Evolutionary conservation across 1,140 invertebrate species (phyloP).

Genomic region (Zaprionus nigranus): DNA sequence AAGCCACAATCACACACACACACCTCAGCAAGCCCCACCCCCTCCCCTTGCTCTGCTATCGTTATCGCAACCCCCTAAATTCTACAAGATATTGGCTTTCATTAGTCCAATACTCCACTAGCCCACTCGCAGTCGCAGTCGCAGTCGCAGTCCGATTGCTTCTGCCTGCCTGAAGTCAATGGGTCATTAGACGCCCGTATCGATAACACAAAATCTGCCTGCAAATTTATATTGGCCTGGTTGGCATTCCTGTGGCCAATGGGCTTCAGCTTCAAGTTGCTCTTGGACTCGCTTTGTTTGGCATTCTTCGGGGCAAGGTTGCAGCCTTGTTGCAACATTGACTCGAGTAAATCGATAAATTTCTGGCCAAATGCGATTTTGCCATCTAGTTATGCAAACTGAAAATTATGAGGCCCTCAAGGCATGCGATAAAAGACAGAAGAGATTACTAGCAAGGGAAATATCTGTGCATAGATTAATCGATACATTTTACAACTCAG

Average conservation of each 20-base stretch:
- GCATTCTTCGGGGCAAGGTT: constrained; percentile 8
- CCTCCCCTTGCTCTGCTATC: constrained; percentile 19
- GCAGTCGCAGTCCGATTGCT: background rate
- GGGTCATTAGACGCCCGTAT: constrained; percentile 63
- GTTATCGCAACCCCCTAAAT: constrained; percentile 46
- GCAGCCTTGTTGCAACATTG: constrained; percentile 16
- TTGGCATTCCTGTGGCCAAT: constrained; percentile 22
- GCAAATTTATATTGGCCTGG: constrained; percentile 56
- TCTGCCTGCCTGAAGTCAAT: constrained; percentile 48
- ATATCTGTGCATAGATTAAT: background rate
- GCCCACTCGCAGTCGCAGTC: background rate
- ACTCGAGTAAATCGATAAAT: constrained; percentile 22
- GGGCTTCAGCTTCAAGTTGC: too few species aligned
- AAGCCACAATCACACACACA: constrained; percentile 13
- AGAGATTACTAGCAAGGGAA: background rate
- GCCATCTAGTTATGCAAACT: constrained; percentile 20
- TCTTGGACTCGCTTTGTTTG: constrained; percentile 4
- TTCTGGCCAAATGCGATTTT: constrained; percentile 17
- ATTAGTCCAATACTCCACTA: constrained; percentile 60
- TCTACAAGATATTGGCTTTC: constrained; percentile 78
- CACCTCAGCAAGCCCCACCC: background rate
- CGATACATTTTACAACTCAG: background rate
- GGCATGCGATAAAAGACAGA: background rate
- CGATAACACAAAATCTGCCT: constrained; percentile 64
- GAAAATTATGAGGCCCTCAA: constrained; percentile 12